Percentiles rank a stretch among this genome's conserved stretches.
Conservation (phyloP, 2,888 invertebrate species). For the Bombyx huttoni region DNA sequence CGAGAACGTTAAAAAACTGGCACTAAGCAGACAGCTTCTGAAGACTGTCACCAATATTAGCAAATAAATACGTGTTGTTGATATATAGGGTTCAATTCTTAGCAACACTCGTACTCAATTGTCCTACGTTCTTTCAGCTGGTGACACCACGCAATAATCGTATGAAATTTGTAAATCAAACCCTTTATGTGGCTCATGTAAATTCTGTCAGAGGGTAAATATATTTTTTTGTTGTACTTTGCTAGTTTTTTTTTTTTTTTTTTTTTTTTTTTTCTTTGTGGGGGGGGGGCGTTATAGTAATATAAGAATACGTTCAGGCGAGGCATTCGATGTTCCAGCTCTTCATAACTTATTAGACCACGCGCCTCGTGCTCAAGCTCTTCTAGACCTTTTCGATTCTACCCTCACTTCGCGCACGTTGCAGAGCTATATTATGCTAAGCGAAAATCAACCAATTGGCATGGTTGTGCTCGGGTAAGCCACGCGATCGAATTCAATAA, state of each 20-base stretch:
- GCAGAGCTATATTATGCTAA: constrained; percentile 35
- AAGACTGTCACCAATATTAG: too few relatives aligned
- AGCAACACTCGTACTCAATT: not conserved
- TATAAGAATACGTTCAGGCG: constrained; percentile 38
- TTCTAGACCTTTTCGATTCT: constrained; percentile 32
- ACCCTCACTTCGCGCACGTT: constrained; percentile 25
- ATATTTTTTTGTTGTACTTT: not conserved
- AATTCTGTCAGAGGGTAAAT: constrained; percentile 58
- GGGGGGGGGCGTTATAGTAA: too few relatives aligned
- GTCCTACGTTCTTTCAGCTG: constrained; percentile 31
- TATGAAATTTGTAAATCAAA: constrained; percentile 40
- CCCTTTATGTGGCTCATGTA: constrained; percentile 49
- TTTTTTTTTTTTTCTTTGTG: not conserved
- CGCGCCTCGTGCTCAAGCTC: constrained; percentile 21
- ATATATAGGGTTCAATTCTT: not conserved
- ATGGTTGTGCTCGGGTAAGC: constrained; percentile 57
- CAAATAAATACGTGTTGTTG: not conserved
- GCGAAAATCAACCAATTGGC: constrained; percentile 59
- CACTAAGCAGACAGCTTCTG: too few relatives aligned
- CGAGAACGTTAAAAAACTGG: too few relatives aligned
- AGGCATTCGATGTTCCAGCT: constrained; percentile 27
- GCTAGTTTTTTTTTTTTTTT: constrained; percentile 1
- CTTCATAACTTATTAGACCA: constrained; percentile 34
- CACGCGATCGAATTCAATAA: not conserved
- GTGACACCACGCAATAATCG: constrained; percentile 36